A percentile compares a stretch with the other conserved stretches of the same genome.
Evolutionary conservation across 2,888 invertebrate species (phyloP).

Genomic region (Andrena camellia): DNA sequence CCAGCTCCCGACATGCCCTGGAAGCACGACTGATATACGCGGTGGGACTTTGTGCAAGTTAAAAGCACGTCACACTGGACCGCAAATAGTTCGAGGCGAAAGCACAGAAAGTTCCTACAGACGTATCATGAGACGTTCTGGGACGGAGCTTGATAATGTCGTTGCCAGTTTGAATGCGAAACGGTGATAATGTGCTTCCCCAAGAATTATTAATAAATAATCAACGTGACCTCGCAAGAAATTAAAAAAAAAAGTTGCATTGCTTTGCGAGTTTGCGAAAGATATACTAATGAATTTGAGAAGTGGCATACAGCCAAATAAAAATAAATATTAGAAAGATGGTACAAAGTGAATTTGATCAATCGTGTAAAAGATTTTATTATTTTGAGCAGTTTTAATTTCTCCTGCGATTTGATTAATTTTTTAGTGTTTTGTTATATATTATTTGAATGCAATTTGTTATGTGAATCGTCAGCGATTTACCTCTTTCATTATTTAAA

Average conservation of each 20-base stretch:
- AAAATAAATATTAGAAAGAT: background rate
- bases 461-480: background rate
- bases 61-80: constrained; percentile 57
- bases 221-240: constrained; percentile 33
- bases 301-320: background rate
- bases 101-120: constrained; percentile 65
- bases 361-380: no score
- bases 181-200: constrained; percentile 45
- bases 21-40: constrained; percentile 61
- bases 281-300: background rate
- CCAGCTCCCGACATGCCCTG: constrained; percentile 42
- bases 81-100: constrained; percentile 64
- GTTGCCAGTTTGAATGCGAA: constrained; percentile 57
- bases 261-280: background rate
- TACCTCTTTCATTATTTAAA: background rate
- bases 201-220: constrained; percentile 59
- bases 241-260: background rate
- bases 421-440: background rate
- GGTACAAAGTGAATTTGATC: background rate
- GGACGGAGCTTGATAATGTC: constrained; percentile 68
- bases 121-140: constrained; percentile 68
- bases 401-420: no score
- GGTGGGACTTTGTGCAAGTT: constrained; percentile 66
- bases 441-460: background rate
- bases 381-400: no score